These are phyloP conservation scores for Herminia tarsipennalis DNA, from an alignment of 2,888 invertebrate genomes.

Conservation along the genomic window DNA sequence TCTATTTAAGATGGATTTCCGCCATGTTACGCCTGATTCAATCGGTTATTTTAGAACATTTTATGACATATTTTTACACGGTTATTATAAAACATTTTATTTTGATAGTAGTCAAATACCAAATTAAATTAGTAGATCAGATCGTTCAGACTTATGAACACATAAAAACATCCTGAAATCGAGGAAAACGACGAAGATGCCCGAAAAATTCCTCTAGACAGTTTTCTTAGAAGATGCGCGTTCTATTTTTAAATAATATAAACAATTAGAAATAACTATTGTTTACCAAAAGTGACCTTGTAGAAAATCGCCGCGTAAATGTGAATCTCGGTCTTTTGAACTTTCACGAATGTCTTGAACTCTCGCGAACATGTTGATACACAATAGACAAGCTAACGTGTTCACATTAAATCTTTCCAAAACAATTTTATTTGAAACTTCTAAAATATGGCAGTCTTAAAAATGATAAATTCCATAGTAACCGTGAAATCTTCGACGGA, in stretches of 20 bases:
- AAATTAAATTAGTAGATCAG: no score
- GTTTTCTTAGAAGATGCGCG: conserved; percentile 1
- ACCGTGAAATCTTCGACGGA: no score
- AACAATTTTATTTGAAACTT: no score
- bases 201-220: background rate
- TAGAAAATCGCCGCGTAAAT: conserved; percentile 3
- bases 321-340: conserved; percentile 9
- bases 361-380: conserved; percentile 1
- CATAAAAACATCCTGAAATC: background rate
- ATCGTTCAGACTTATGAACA: no score
- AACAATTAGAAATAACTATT: conserved; percentile 13
- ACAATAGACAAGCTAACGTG: background rate
- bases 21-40: no score
- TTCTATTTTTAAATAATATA: conserved; percentile 10
- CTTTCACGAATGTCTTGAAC: conserved; percentile 8
- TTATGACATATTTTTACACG: no score
- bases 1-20: no score
- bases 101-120: no score
- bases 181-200: background rate
- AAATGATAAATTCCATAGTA: no score
- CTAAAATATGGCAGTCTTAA: no score
- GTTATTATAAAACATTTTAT: no score
- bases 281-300: conserved; percentile 15
- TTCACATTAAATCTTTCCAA: background rate
- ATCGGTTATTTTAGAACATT: no score